Percentiles rank a stretch among this genome's conserved stretches.
Evolutionary conservation across 92 coral and sea anemone species (phyloP).

Genomic region (Metridium senile): DNA sequence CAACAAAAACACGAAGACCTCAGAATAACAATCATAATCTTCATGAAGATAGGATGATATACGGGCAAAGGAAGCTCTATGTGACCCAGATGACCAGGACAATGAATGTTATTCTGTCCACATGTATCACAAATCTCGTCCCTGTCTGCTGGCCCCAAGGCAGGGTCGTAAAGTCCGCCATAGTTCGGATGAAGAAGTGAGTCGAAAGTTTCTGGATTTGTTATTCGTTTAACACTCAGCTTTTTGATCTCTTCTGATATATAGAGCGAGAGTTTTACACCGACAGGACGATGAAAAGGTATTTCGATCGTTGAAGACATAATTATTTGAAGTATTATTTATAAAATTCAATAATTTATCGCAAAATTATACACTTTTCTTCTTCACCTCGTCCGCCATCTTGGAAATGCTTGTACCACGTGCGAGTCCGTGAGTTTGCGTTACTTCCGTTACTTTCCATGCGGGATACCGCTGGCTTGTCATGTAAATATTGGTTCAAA

Average conservation of each 20-base stretch:
- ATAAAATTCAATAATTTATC: neutral
- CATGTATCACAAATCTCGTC: slow-evolving; percentile 96
- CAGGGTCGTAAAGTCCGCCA: slow-evolving; percentile 96
- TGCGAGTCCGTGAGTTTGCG: slow-evolving; percentile 12
- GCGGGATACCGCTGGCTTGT: slow-evolving; percentile 29
- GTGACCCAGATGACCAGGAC: slow-evolving; percentile 98
- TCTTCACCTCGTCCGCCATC: slow-evolving; percentile 37
- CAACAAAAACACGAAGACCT: slow-evolving; percentile 89
- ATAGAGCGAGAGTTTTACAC: slow-evolving; percentile 79
- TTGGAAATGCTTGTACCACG: slow-evolving; percentile 36
- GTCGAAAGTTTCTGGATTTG: slow-evolving; percentile 92
- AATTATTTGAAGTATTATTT: neutral
- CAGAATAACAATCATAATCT: slow-evolving; percentile 66
- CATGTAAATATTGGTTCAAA: slow-evolving; percentile 36
- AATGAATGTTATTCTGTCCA: slow-evolving; percentile 79
- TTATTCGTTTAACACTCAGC: slow-evolving; percentile 80
- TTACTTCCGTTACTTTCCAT: slow-evolving; percentile 9
- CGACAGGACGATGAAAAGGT: slow-evolving; percentile 77
- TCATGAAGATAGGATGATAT: slow-evolving; percentile 93
- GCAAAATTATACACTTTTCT: neutral
- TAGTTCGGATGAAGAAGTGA: slow-evolving; percentile 78
- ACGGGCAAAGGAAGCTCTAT: slow-evolving; percentile 91
- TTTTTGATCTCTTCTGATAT: slow-evolving; percentile 75
- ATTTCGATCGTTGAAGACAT: slow-evolving; percentile 76
- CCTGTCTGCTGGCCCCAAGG: slow-evolving; percentile 92